Evolutionary conservation across 2,888 invertebrate species (phyloP).

Genomic region (Pseudococcus jackbeardsleyi): DNA sequence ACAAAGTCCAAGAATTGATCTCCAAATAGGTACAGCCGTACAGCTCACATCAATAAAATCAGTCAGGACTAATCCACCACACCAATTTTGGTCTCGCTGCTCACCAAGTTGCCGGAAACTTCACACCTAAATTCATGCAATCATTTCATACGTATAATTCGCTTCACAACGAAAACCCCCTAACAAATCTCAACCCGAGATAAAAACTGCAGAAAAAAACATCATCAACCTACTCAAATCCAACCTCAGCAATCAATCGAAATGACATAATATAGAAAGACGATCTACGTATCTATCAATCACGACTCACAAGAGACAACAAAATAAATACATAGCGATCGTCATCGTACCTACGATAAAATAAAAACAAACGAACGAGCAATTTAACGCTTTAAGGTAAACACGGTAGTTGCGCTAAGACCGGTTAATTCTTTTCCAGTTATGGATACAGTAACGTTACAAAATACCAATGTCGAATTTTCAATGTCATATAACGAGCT

Average conservation of each 20-base stretch:
- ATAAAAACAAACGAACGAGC: conserved; percentile 23
- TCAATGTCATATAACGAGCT: conserved; percentile 58
- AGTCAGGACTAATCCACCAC: background rate
- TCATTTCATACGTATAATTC: background rate
- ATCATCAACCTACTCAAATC: background rate
- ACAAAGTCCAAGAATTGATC: no score
- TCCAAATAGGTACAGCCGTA: no score
- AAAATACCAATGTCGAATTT: conserved; percentile 59
- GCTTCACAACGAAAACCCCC: background rate
- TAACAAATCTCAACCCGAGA: background rate
- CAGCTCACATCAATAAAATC: no score
- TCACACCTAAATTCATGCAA: background rate
- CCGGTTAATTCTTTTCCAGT: conserved; percentile 59
- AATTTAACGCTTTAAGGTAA: conserved; percentile 54
- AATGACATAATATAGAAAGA: background rate
- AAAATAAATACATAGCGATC: background rate
- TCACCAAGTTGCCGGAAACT: background rate
- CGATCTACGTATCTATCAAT: background rate
- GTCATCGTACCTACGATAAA: background rate
- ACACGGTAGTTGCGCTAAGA: conserved; percentile 50
- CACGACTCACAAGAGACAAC: background rate
- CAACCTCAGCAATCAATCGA: background rate
- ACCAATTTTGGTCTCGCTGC: background rate
- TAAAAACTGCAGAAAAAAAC: background rate
- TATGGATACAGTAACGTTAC: conserved; percentile 58